Evolutionary conservation across 2,888 invertebrate species (phyloP).

Genomic region (Eubasilissa splendida): DNA sequence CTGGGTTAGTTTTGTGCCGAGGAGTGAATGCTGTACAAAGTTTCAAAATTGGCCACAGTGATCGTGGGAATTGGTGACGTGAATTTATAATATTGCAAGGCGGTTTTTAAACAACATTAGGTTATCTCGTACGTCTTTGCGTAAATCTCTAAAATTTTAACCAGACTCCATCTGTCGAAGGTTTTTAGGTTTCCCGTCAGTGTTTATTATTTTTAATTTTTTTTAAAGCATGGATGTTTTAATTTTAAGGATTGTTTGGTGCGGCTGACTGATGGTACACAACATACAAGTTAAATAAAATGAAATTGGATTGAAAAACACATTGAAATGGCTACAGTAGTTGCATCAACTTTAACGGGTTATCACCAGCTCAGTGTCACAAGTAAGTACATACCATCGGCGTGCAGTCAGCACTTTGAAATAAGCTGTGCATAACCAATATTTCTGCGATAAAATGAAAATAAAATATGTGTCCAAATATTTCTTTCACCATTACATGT

Average conservation of each 20-base stretch:
- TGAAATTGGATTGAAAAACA: constrained; percentile 17
- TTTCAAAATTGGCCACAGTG: too few relatives aligned
- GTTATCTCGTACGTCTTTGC: too few relatives aligned
- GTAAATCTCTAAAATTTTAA: not conserved
- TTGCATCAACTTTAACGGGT: constrained; percentile 64
- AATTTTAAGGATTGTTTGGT: not conserved
- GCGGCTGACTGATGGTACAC: not conserved
- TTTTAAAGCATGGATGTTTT: not conserved
- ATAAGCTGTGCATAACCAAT: too few relatives aligned
- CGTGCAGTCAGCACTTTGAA: too few relatives aligned
- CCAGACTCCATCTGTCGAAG: not conserved
- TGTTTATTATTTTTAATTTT: not conserved
- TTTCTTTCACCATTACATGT: too few relatives aligned
- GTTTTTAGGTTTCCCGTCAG: not conserved
- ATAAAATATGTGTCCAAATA: too few relatives aligned
- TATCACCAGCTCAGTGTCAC: constrained; percentile 80
- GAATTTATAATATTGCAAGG: too few relatives aligned
- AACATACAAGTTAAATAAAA: constrained; percentile 26
- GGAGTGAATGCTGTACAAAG: too few relatives aligned
- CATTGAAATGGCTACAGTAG: constrained; percentile 59
- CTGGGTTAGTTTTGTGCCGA: too few relatives aligned
- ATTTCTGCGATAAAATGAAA: too few relatives aligned
- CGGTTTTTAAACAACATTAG: too few relatives aligned
- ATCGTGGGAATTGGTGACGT: too few relatives aligned
- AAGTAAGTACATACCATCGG: constrained; percentile 67